These are phyloP conservation scores for Cydia pomonella DNA, from an alignment of 1,140 invertebrate genomes.

Conservation along the genomic window DNA sequence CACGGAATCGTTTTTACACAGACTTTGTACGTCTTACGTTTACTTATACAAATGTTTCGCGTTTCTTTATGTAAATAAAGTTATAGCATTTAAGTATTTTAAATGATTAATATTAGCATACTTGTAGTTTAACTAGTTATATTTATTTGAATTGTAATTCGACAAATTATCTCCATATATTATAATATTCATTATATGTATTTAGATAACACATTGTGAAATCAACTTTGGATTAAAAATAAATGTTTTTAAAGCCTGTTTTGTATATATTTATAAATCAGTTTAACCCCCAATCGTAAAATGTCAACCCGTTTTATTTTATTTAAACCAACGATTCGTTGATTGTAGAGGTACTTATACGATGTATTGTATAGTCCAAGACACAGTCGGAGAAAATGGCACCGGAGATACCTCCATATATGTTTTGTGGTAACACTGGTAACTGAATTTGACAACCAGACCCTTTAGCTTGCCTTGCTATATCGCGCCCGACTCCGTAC, in stretches of 20 bases:
- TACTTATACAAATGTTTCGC: conserved; percentile 32
- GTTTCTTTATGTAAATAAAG: conserved; percentile 31
- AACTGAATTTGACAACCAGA: too few species aligned
- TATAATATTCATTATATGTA: conserved; percentile 28
- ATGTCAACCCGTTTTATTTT: too few species aligned
- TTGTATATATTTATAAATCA: neutral
- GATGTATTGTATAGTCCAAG: too few species aligned
- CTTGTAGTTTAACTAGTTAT: conserved; percentile 26
- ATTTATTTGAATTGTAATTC: conserved; percentile 27
- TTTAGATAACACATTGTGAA: conserved; percentile 27
- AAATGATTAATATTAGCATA: conserved; percentile 24
- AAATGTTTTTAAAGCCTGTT: conserved; percentile 18
- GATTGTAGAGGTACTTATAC: too few species aligned
- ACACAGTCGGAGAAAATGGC: too few species aligned
- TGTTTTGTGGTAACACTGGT: too few species aligned
- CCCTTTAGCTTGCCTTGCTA: too few species aligned
- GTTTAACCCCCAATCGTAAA: too few species aligned
- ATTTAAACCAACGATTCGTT: too few species aligned
- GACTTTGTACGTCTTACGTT: conserved; percentile 23
- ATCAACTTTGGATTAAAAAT: conserved; percentile 32
- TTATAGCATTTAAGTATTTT: conserved; percentile 31
- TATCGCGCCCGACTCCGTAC: too few species aligned
- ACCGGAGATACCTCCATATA: too few species aligned
- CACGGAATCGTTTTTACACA: conserved; percentile 21
- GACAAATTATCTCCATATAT: conserved; percentile 8